Evolutionary conservation across 2,113 vertebrate species (phyloP), one percentile per base, ranked within the genome.

Genomic region (Solea senegalensis): DNA sequence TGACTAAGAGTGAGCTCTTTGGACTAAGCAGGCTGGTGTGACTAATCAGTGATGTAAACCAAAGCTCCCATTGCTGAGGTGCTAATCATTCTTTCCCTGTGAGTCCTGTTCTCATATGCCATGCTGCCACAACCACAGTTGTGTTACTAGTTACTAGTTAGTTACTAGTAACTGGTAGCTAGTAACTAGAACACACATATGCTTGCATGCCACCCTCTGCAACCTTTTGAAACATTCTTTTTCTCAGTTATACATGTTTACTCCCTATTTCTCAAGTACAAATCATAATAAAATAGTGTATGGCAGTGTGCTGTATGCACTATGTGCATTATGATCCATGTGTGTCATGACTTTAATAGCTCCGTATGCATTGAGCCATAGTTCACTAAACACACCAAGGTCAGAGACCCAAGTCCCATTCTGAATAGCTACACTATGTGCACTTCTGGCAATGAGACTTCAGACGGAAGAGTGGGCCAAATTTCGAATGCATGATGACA

Each of bases 81-180:
- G 89, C 84, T 85, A 44, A 78, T 83, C 83, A 88, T 91, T 90
- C 88, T 89, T 92, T 91, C 83, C 88, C 62, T 44, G 21, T 92
- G 88, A 91, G 77, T 85, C 74, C 44, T 72, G 57, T 45, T 39
- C 72, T 52, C 43, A 60, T 62, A 54, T 69, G 63, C 55, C 57
- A 57, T 48, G 51, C 65, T 69, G 59, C 64, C 56, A 58, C 83
- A 66, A 76, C 49, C 65, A 21, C 69, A 77, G n/a, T n/a, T n/a
- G n/a, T n/a, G n/a, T n/a, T n/a, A n/a, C n/a, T 21, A 21, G 21
- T 21, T 1, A 21, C 21, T 21, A 21, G 21, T 21, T 21, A 21
- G 21, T 21, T 1, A 21, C 21, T 21, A 21, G 21, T 21, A 21
- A 21, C 21, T 21, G 1, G 21, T 21, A 21, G 21, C 21, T 21